These are phyloP conservation scores for Melanotaenia trifasciata DNA, from an alignment of 2,797 vertebrate genomes.

Conservation along the genomic window DNA sequence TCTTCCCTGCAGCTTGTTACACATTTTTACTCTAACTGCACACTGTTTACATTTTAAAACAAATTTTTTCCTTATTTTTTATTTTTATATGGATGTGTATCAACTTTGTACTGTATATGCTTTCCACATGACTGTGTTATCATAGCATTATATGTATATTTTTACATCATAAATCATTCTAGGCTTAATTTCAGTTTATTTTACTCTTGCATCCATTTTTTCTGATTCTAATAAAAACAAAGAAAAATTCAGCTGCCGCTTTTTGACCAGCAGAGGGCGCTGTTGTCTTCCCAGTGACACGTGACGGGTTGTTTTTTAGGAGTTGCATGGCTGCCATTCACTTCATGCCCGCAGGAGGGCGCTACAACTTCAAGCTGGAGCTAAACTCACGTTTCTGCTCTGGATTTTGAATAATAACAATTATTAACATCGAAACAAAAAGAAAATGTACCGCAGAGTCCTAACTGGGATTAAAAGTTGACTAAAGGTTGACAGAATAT, in stretches of 20 bases:
- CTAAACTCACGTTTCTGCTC: background rate
- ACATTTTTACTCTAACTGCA: no score
- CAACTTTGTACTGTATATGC: background rate
- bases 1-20: no score
- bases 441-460: background rate
- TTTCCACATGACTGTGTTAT: no score
- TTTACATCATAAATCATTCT: no score
- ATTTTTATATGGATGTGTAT: background rate
- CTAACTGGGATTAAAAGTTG: constrained; percentile 13
- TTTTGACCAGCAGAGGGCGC: constrained; percentile 37
- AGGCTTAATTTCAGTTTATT: no score
- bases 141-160: no score
- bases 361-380: constrained; percentile 9
- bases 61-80: no score
- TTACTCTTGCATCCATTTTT: no score
- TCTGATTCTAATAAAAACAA: no score
- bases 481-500: constrained; percentile 7
- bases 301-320: no score
- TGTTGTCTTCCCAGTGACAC: constrained; percentile 1
- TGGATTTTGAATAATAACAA: constrained; percentile 11
- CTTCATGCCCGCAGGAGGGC: constrained; percentile 27
- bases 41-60: no score
- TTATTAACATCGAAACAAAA: constrained; percentile 9
- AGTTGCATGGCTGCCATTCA: background rate
- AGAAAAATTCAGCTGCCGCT: no score